A percentile compares a stretch with the other conserved stretches of the same genome.
Evolutionary conservation across 2,113 vertebrate genomes (phyloP).

Genomic region (Sialia sialis): DNA sequence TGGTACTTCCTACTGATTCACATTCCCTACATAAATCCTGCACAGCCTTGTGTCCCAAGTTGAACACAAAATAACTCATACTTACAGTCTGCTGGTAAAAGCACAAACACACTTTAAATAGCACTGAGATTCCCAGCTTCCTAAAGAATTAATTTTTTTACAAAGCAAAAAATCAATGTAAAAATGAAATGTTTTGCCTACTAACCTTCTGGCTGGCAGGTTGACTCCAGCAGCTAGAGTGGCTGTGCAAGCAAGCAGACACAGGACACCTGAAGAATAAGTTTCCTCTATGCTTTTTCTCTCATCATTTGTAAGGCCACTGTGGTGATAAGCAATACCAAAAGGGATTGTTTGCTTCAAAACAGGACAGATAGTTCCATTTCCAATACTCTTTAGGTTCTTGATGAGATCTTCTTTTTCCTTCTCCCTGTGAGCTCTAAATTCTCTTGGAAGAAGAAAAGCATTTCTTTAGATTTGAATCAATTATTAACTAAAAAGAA

Average conservation of each 20-base stretch:
- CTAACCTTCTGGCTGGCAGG: conserved; percentile 91
- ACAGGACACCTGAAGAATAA: conserved; percentile 85
- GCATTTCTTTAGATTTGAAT: neutral
- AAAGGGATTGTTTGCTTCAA: conserved; percentile 82
- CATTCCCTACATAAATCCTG: neutral
- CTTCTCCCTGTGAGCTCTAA: conserved; percentile 69
- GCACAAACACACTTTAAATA: neutral
- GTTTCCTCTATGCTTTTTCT: conserved; percentile 89
- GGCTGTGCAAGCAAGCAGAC: conserved; percentile 92
- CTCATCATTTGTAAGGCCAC: conserved; percentile 89
- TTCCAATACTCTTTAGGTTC: conserved; percentile 76
- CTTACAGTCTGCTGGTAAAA: neutral
- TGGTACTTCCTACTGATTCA: neutral
- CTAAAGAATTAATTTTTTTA: neutral
- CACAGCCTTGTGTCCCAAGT: accelerated
- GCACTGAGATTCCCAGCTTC: neutral
- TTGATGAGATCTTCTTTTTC: conserved; percentile 81
- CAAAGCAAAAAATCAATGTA: neutral
- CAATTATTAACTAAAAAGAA: neutral
- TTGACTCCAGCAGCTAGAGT: conserved; percentile 95
- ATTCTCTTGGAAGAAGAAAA: conserved; percentile 70
- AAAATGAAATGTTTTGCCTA: neutral
- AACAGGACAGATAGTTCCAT: conserved; percentile 84
- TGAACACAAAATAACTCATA: neutral
- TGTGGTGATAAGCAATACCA: conserved; percentile 94